Evolutionary conservation across 1,140 invertebrate species (phyloP).

Genomic region (Drosophila grimshawi): DNA sequence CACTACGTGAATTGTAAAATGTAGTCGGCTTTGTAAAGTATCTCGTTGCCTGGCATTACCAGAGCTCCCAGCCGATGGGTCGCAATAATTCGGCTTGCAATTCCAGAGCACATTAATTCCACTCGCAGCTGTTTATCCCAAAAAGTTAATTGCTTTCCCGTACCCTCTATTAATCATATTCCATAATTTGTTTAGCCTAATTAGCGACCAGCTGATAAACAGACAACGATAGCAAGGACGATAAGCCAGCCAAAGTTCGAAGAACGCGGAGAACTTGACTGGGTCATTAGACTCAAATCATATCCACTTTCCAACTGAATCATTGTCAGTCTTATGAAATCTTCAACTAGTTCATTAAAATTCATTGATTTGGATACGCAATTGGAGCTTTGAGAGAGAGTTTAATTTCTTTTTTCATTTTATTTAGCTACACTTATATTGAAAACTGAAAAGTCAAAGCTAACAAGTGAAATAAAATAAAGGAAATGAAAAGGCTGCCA

Average conservation of each 20-base stretch:
- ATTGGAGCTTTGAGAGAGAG: too few relatives aligned
- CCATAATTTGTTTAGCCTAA: constrained; percentile 77
- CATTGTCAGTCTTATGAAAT: neutral
- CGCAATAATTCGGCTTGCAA: constrained; percentile 59
- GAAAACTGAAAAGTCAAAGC: too few relatives aligned
- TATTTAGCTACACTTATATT: too few relatives aligned
- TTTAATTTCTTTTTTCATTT: too few relatives aligned
- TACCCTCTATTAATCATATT: constrained; percentile 77
- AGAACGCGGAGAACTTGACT: constrained; percentile 9
- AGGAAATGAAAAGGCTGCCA: too few relatives aligned
- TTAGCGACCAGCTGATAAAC: constrained; percentile 46
- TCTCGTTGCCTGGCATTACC: neutral
- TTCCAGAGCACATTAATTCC: constrained; percentile 47
- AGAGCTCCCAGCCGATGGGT: neutral
- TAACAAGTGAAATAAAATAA: too few relatives aligned
- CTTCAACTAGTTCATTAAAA: too few relatives aligned
- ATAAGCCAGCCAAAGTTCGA: constrained; percentile 19
- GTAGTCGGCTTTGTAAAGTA: neutral
- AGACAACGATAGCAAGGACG: constrained; percentile 1
- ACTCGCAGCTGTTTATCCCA: constrained; percentile 54
- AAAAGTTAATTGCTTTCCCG: constrained; percentile 73
- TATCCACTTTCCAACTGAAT: constrained; percentile 18
- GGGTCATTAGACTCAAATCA: constrained; percentile 21
- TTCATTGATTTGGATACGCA: too few relatives aligned
- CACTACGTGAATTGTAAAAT: constrained; percentile 71